Base-by-base conservation (phyloP, 2,797 vertebrate genomes). In the Kryptopterus vitreolus region DNA sequence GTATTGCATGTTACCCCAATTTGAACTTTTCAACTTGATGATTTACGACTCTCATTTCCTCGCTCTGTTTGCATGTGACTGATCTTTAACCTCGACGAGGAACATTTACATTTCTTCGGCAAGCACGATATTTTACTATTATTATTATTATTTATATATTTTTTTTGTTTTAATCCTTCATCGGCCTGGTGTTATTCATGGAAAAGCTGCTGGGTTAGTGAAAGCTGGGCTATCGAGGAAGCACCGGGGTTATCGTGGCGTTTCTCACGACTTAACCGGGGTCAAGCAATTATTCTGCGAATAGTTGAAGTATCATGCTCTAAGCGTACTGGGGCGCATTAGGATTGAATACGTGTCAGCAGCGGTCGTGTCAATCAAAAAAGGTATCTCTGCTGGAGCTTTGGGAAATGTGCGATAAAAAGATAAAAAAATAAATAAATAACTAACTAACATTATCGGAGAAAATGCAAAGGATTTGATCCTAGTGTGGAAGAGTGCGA, bases 21-120 rank as follows among this genome's bases (percentile, higher is more conserved):
- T 74, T 89, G 71, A 92, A 89, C 89, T 89, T 90, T 89, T 89
- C 85, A 90, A 90, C 87, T 88, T 78, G 29, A 50, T 81, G 89
- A 89, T 88, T 88, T 83, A 86, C 46, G 78, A 66, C n/a, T 1
- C 8, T 8, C 50, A 83, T 82, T 84, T 78, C 81, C 68, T 69
- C 57, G 52, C 59, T 26, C 55, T 69, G 22, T 73, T 78, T 55
- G 48, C 18, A 10, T 63, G 55, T 31, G 5, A 22, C 48, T 79
- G 75, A 86, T 79, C 73, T 86, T 86, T 80, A 78, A 72, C 53
- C 69, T 76, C 13, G 48, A 29, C 43, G 3, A 82, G 82, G 59
- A 87, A 88, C 79, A 88, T 90, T 89, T 90, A 74, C 81, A 85
- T 87, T 90, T 85, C 84, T 87, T 53, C 76, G 43, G n/a, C 81